Base-by-base conservation (phyloP, 2,797 vertebrate species). In the Lutjanus argentimaculatus region DNA sequence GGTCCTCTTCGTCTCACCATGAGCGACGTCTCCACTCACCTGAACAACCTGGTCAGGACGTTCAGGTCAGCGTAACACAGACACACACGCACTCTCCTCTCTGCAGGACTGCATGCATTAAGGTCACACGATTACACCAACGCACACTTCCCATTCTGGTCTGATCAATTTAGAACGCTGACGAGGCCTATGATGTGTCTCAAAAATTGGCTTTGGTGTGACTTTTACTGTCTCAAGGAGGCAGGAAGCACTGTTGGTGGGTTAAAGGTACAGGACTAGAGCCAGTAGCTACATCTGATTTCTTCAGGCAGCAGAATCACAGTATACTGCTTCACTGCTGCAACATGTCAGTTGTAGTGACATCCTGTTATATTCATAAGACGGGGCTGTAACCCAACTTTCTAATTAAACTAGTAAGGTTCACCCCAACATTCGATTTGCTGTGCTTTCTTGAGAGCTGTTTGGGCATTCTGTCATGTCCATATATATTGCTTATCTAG, bases 41-140 rank as follows among this genome's bases (percentile, higher is more conserved):
- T 96, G 61, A 95, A 94, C 91, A 89, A 87, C 82, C 82, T 96
- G 67, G 92, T 96, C 78, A 88, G 88, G 83, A 96, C 96, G 0
- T 96, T 96, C 91, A 95, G 94, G 96, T 96, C 69, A 93, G 93
- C 66, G 30, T 30, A 55, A 22, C n/a, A 52, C 56, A 68, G 15
- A 53, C 5, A 58, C 16, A 53, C 5, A 58, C 16, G 36, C 64
- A 75, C 30, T 58, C 16, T 25, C 40, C 5, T 40, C n/a, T 52
- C 68, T 55, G 45, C 71, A 30, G 11, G 63, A 55, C 49, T 72
- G 17, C 51, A 13, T 21, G 36, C 13, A 52, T 25, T 19, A 48
- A 59, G 12, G 22, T 2, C 36, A 53, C 65, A 51, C 19, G 42
- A 43, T 48, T 16, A 9, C 11, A 53, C 4, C 42, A 8, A 3